Base-by-base conservation (phyloP, 2,888 invertebrate species). In the Leptinotarsa juncta region DNA sequence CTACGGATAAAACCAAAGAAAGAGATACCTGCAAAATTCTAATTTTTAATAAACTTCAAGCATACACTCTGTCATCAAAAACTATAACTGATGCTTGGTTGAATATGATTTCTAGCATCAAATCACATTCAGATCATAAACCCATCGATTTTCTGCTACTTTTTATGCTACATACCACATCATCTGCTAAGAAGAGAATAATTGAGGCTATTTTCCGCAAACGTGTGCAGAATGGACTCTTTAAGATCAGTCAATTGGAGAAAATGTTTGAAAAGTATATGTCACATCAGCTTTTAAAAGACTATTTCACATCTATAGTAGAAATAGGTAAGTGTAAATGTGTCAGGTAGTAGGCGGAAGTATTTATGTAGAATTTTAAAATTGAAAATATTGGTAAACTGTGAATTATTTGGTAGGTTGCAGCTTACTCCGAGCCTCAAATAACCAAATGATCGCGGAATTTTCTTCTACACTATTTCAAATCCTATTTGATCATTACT, bases 141-240 rank as follows among this genome's bases (percentile, higher is more conserved):
- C 90, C 94, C 1, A 89, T 95, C 76, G 94, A 95, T 87, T 88
- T 94, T 69, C 87, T 93, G 20, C 88, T 94, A 77, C 85, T 94
- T 20, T 84, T 94, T n/a, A 89, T 94, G 80, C 86, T 94, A 23
- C 91, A 92, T 79, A 89, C 91, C n/a, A 89, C 90, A 69, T 89
- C 90, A 71, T 91, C 91, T 82, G 90, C 90, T 55, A 91, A 91
- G 80, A 91, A 92, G 81, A 89, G 90, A 76, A 89, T 89, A 80
- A 89, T 93, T 20, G 93, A 94, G 84, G 89, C 88, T 78, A 83
- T 92, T 57, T 89, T 94, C 76, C 91, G 90, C 82, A 91, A 92
- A 78, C 91, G 92, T 79, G 90, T 94, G 18, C 90, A 92, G 86
- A 82, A 88, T 2, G 91, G 91, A 57, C 88, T 91, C 79, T 89